Conservation (phyloP, 2,113 vertebrate genomes). For the Perca flavescens region DNA sequence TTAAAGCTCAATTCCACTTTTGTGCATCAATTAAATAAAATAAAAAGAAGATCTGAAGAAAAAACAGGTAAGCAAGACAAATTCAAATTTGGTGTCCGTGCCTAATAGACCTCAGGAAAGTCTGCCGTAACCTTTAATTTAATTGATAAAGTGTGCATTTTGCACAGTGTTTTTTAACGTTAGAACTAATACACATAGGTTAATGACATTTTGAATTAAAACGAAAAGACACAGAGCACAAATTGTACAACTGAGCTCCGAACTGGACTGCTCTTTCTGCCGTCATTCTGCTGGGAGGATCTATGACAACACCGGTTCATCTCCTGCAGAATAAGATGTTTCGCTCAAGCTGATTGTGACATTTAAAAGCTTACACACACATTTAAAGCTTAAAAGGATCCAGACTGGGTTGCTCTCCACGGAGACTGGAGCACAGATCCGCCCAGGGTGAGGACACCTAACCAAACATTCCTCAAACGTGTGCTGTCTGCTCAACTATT, state of each 20-base stretch:
- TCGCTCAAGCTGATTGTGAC: not conserved
- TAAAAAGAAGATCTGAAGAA: not conserved
- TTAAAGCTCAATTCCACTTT: not conserved
- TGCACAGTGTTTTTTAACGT: not conserved
- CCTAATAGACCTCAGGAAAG: not conserved
- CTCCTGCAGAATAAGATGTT: not conserved
- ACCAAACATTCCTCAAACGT: slow-evolving; percentile 56
- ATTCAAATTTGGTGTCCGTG: not conserved
- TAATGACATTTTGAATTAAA: no score
- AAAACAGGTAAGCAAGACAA: not conserved
- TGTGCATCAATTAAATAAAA: not conserved
- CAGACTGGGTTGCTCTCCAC: not conserved
- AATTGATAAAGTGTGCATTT: not conserved
- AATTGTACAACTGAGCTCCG: not conserved
- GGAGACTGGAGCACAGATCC: slow-evolving; percentile 20
- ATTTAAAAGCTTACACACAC: no score
- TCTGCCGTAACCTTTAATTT: not conserved
- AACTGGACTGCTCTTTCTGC: not conserved
- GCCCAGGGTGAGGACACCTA: slow-evolving; percentile 50
- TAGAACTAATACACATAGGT: no score
- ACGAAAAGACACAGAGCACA: no score
- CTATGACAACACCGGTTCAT: not conserved
- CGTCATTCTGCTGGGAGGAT: not conserved
- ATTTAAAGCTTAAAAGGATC: not conserved
- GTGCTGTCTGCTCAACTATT: slow-evolving; percentile 56